phyloP scores from a whole-genome alignment of 2,888 invertebrate genomes.

The Hirtodrosophila confusa region DNA sequence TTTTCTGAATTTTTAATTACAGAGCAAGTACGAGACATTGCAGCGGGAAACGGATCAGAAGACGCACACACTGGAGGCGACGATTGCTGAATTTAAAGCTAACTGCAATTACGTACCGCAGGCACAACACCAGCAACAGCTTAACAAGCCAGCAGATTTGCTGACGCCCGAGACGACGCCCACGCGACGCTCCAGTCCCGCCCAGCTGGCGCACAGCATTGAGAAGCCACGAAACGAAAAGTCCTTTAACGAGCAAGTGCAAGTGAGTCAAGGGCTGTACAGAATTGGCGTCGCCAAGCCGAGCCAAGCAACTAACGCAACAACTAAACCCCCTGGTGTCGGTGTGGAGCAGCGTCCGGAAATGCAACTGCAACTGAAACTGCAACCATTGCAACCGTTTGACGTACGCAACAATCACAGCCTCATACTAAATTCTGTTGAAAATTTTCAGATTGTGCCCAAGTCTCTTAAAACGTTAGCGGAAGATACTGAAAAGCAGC shows the following conservation, averaged over 20 bases:
- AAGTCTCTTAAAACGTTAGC: constrained; percentile 67
- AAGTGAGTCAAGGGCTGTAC: constrained; percentile 84
- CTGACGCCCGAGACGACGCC: constrained; percentile 50
- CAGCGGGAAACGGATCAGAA: constrained; percentile 68
- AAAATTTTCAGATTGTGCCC: constrained; percentile 85
- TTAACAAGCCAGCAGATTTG: constrained; percentile 57
- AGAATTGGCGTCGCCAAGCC: constrained; percentile 72
- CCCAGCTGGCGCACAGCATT: constrained; percentile 56
- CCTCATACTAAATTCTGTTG: constrained; percentile 84
- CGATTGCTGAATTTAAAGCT: constrained; percentile 58
- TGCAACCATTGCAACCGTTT: constrained; percentile 44
- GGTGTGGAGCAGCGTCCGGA: constrained; percentile 49
- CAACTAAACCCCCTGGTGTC: constrained; percentile 48
- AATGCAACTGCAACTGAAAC: constrained; percentile 35
- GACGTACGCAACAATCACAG: constrained; percentile 72
- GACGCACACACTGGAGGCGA: constrained; percentile 55
- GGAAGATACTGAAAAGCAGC: constrained; percentile 62
- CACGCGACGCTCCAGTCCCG: constrained; percentile 57
- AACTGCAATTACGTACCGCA: constrained; percentile 61
- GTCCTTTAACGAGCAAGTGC: constrained; percentile 82
- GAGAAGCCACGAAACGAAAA: constrained; percentile 78
- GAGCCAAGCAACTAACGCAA: constrained; percentile 73
- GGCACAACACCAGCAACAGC: constrained; percentile 48
- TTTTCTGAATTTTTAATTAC: constrained; percentile 6
- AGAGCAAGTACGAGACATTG: constrained; percentile 79